Evolutionary conservation across 2,113 vertebrate genomes (phyloP), one percentile per base, ranked within the genome.

Genomic region (Oxyruncus cristatus): DNA sequence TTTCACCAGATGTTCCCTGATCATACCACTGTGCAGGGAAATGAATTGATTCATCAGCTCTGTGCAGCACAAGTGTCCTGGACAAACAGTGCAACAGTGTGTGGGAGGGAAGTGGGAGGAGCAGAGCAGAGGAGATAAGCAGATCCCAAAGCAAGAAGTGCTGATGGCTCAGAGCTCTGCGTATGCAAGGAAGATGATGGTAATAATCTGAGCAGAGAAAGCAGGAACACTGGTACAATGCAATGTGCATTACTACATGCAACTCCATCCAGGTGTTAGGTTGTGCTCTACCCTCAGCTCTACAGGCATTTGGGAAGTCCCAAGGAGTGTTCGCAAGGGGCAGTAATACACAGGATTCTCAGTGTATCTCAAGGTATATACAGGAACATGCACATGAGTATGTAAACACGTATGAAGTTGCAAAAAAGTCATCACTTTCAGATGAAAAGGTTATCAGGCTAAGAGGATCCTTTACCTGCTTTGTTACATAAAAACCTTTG

Each of bases 151-250:
- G 42, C 37, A 89, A 56, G 35, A 85, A 82, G 19, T n/a, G 42
- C 27, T 13, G 30, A 37, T 39, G 37, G 49, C 33, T 74, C 41
- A 50, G 42, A 86, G 32, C 44, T 63, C 50, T 73, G 32, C 37
- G 70, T 21, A 19, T 56, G 37, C 77, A 73, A 77, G 47, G 24
- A 92, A 77, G 78, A 24, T 44, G 56, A 24, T 68, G 42, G 39
- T 14, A 61, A 81, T 24, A 58, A 75, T n/a, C 35, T 78, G 70
- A 85, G 85, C 66, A 92, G 41, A 75, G 52, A 56, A 89, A 85
- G 23, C 35, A 35, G 0, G 0, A 49, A 37, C 1, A 5, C 4
- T 46, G 22, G 10, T 26, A 39, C 32, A 30, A 23, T 5, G 21
- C n/a, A 27, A 6, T 9, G 35, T 39, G n/a, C 75, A 70, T 67